Evolutionary conservation across 2,797 vertebrate genomes (phyloP).

Genomic region (Girardinus metallicus): DNA sequence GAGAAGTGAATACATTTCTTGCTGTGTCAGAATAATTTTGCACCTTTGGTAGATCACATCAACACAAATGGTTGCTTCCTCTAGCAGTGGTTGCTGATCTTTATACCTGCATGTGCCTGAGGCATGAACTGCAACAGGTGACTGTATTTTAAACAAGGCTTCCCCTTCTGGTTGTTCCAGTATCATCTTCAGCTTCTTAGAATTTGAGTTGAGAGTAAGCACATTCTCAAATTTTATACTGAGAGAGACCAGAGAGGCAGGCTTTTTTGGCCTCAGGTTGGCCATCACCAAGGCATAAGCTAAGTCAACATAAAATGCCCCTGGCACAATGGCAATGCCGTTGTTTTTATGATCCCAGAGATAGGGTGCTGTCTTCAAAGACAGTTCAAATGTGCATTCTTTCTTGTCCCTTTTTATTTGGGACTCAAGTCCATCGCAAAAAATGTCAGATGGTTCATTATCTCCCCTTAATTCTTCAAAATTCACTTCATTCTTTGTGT

Average conservation of each 20-base stretch:
- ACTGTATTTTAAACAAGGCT: conserved; percentile 81
- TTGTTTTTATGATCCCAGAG: conserved; percentile 88
- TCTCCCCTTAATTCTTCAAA: conserved; percentile 78
- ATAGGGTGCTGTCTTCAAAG: conserved; percentile 66
- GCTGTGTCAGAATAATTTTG: conserved; percentile 63
- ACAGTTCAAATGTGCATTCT: conserved; percentile 77
- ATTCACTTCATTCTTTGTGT: conserved; percentile 69
- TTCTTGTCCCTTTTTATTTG: conserved; percentile 49
- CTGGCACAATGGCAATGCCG: conserved; percentile 82
- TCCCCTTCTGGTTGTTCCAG: conserved; percentile 63
- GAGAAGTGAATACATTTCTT: conserved; percentile 81
- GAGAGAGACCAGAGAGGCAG: conserved; percentile 77
- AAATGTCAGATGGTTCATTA: conserved; percentile 51
- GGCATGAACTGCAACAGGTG: conserved; percentile 76
- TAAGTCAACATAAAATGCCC: conserved; percentile 85
- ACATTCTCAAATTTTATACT: conserved; percentile 81
- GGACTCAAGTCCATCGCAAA: conserved; percentile 70
- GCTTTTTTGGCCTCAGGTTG: conserved; percentile 74
- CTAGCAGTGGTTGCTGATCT: conserved; percentile 49
- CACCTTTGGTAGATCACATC: conserved; percentile 79
- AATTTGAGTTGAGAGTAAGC: conserved; percentile 76
- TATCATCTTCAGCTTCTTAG: conserved; percentile 75
- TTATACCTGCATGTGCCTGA: conserved; percentile 74
- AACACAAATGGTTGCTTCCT: conserved; percentile 79
- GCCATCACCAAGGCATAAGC: conserved; percentile 82